phyloP scores from a whole-genome alignment of 2,113 vertebrate species.

The Nothobranchius kuhntae region DNA sequence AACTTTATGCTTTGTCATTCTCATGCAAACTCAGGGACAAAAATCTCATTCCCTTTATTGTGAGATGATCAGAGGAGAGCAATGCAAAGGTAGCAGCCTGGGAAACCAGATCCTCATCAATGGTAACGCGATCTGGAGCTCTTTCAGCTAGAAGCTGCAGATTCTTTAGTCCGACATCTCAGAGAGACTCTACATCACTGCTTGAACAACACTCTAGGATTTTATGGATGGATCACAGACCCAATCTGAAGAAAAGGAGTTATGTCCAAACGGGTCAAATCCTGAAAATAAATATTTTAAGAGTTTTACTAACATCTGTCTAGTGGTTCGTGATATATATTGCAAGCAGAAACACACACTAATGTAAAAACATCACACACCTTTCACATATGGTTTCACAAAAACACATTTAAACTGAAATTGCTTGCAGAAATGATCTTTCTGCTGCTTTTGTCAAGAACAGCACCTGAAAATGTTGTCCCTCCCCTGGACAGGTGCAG shows the following conservation, averaged over 20 bases:
- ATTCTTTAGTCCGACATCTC: constrained; percentile 63
- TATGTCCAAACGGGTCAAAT: too few species aligned
- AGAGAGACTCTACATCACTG: constrained; percentile 6
- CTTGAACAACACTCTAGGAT: background rate
- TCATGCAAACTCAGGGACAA: background rate
- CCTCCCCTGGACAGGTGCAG: constrained; percentile 78
- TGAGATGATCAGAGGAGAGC: constrained; percentile 48
- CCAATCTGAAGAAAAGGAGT: too few species aligned
- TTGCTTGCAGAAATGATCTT: background rate
- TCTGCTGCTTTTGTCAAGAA: background rate
- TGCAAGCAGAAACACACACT: too few species aligned
- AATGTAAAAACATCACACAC: too few species aligned
- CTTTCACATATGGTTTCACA: background rate
- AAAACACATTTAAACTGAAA: background rate
- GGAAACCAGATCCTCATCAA: constrained; percentile 51
- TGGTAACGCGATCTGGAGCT: constrained; percentile 56
- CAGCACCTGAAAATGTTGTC: constrained; percentile 86
- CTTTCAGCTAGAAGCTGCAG: constrained; percentile 60
- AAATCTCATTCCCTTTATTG: constrained; percentile 35
- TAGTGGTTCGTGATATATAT: too few species aligned
- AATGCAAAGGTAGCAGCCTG: constrained; percentile 1
- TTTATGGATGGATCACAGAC: background rate
- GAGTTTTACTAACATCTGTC: too few species aligned
- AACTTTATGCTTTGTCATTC: background rate
- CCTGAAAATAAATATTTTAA: too few species aligned